Conservation (phyloP, 1,140 invertebrate species). For the Meloidogyne hapla region DNA sequence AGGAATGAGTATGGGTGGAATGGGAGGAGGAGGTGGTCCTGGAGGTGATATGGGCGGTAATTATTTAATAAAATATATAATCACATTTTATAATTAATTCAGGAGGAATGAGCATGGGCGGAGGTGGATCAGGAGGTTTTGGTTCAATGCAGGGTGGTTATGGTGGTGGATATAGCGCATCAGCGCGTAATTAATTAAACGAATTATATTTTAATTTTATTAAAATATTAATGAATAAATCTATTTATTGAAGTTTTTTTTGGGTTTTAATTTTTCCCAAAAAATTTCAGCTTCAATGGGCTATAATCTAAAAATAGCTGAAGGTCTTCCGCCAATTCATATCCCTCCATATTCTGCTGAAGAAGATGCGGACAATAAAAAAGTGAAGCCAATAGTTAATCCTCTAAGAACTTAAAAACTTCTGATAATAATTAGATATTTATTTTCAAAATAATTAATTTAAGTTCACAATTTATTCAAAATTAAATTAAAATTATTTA, state of each 20-base stretch:
- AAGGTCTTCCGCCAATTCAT: constrained; percentile 18
- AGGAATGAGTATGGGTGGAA: constrained; percentile 16
- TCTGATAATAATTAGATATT: neutral
- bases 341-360: constrained; percentile 29
- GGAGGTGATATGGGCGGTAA: constrained; percentile 13
- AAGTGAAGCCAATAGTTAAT: constrained; percentile 18
- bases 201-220: constrained; percentile 7
- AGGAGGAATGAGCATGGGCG: constrained; percentile 20
- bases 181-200: constrained; percentile 16
- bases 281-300: constrained; percentile 9
- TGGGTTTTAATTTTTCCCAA: neutral
- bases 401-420: constrained; percentile 9
- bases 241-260: too few species aligned
- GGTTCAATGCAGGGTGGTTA: constrained; percentile 4
- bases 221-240: neutral
- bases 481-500: too few species aligned
- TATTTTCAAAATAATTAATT: too few species aligned
- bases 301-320: constrained; percentile 17
- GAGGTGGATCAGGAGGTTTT: constrained; percentile 9
- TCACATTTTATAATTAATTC: neutral
- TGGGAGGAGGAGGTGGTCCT: constrained; percentile 11
- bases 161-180: constrained; percentile 4
- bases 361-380: constrained; percentile 21
- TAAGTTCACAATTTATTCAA: too few species aligned
- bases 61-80: neutral